phyloP scores from a whole-genome alignment of 2,797 vertebrate genomes.

The Echiichthys vipera region DNA sequence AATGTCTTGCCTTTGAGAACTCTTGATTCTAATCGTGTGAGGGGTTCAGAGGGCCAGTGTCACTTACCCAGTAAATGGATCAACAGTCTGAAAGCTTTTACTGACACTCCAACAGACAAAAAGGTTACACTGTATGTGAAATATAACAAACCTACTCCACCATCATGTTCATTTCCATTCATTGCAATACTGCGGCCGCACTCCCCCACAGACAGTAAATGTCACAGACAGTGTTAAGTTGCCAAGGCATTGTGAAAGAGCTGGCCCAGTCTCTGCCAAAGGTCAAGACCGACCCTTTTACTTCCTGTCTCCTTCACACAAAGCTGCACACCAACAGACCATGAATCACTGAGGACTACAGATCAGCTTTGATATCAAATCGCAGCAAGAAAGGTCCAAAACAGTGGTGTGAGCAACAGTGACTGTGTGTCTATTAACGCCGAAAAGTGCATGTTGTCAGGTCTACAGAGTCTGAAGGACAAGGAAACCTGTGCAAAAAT shows the following conservation, averaged over 20 bases:
- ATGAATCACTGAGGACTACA: constrained; percentile 23
- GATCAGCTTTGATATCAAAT: constrained; percentile 45
- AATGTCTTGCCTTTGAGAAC: too few relatives aligned
- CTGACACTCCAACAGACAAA: background rate
- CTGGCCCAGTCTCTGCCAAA: constrained; percentile 49
- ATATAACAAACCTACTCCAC: constrained; percentile 14
- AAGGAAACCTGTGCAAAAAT: background rate
- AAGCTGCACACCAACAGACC: constrained; percentile 25
- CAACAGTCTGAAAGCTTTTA: too few relatives aligned
- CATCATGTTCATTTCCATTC: constrained; percentile 38
- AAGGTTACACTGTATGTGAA: background rate
- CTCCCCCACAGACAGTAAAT: constrained; percentile 60
- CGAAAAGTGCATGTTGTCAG: background rate
- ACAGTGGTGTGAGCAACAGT: background rate
- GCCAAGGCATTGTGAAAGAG: constrained; percentile 60
- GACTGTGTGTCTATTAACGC: background rate
- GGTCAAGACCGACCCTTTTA: constrained; percentile 65
- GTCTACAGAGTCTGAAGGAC: constrained; percentile 7
- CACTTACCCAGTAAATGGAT: too few relatives aligned
- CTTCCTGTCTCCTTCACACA: constrained; percentile 47
- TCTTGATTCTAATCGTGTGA: too few relatives aligned
- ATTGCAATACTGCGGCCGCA: constrained; percentile 15
- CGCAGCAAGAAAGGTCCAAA: constrained; percentile 19
- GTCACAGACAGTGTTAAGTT: constrained; percentile 71
- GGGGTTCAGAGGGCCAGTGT: too few relatives aligned